Evolutionary conservation across 2,797 vertebrate species (phyloP).

Genomic region (Tenualosa ilisha): DNA sequence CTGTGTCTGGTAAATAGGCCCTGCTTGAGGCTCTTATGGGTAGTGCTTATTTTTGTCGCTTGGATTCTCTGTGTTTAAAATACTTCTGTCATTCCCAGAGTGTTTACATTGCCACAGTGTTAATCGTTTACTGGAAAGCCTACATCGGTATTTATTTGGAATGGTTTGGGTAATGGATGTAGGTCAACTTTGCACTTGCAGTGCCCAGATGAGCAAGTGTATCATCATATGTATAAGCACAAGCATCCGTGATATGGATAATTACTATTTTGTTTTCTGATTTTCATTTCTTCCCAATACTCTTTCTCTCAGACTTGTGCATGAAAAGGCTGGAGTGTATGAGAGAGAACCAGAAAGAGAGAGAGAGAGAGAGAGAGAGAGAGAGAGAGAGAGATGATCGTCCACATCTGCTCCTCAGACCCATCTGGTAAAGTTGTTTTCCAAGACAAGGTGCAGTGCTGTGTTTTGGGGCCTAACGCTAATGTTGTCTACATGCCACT

Average conservation of each 20-base stretch:
- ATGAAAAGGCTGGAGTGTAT: not conserved
- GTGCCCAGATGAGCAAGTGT: not conserved
- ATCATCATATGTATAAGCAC: not conserved
- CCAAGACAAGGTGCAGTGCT: not conserved
- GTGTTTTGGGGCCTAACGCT: slow-evolving; percentile 19
- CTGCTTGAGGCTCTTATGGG: not conserved
- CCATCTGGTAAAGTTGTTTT: slow-evolving; percentile 6
- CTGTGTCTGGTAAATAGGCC: not conserved
- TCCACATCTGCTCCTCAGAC: slow-evolving; percentile 1
- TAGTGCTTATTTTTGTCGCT: not conserved
- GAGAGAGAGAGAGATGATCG: not conserved
- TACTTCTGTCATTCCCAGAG: not conserved
- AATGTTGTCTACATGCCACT: not conserved
- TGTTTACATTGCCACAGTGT: not conserved
- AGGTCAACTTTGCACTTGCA: not conserved
- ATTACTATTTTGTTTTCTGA: not conserved
- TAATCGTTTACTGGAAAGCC: not conserved
- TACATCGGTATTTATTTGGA: not conserved
- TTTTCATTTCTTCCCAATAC: not conserved
- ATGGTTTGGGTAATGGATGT: not conserved
- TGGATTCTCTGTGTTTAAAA: not conserved
- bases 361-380: not conserved
- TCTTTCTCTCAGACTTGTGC: not conserved
- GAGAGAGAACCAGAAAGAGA: not conserved
- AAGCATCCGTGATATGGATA: too few relatives aligned